Base-by-base conservation (phyloP, 2,797 vertebrate genomes). In the Darevskia nairensis region DNA sequence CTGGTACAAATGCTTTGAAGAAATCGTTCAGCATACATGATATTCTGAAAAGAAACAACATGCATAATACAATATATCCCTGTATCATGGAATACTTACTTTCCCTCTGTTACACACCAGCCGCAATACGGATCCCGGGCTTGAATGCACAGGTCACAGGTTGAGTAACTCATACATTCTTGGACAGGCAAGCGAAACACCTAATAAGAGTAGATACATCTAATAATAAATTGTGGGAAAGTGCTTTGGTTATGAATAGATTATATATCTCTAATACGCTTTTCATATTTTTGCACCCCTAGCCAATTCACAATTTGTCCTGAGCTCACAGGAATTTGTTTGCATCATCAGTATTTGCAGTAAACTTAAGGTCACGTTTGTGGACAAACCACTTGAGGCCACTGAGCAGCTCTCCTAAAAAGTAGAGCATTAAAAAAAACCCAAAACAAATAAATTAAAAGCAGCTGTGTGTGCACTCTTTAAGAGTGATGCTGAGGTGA, bases 21-120 rank as follows among this genome's bases (percentile, higher is more conserved):
- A 86, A 68, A 89, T 76, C 76, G 85, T 80, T 81, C 71, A 77
- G 61, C 1, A 68, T 46, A 19, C 74, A 69, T 55, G 71, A 76
- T 29, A 80, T 44, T 68, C 59, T 76, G 72, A 77, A 86, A 77
- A 85, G 69, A 89, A 84, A 69, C 41, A 89, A 66, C 59, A 68
- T 76, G 71, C 83, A 76, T 76, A 82, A 66, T 76, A 75, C 39
- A 41, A 66, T 75, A 55, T n/a, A 68, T 23, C 39, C 23, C 11
- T n/a, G 32, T 23, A 66, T 15, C 19, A n/a, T 81, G 8, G 61
- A 80, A 84, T 86, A 91, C 97, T 97, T 93, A 99, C 98, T 98
- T 98, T 97, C 98, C 98, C 96, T 99, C 98, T 74, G 97, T 92
- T 66, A 99, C 98, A 50, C 99, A 99, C 99, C 99, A 99, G 95